phyloP scores from a whole-genome alignment of 2,113 vertebrate species.

The Pelecanus crispus region DNA sequence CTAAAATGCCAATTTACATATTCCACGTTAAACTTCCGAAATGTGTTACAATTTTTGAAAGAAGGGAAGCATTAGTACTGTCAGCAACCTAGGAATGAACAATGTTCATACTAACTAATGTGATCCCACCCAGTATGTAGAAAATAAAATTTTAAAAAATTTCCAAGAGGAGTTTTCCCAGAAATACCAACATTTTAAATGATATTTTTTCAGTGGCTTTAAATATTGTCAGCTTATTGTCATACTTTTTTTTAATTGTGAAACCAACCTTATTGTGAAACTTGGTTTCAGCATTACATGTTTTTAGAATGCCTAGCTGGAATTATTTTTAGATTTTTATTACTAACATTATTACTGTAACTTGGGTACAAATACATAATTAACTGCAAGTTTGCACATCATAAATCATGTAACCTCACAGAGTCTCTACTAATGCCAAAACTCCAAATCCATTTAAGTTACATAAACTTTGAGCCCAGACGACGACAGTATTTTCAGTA shows the following conservation, averaged over 20 bases:
- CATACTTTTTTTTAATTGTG: not conserved
- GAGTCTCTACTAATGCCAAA: not conserved
- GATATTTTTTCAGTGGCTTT: not conserved
- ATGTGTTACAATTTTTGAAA: constrained; percentile 31
- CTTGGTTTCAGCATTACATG: not conserved
- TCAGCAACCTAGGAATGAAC: not conserved
- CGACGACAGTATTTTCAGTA: not conserved
- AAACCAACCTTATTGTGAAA: not conserved
- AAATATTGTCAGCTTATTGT: not conserved
- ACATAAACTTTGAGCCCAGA: not conserved
- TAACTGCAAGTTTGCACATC: not conserved
- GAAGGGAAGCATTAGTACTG: constrained; percentile 4
- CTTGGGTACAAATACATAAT: not conserved
- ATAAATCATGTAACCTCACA: not conserved
- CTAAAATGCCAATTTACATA: constrained; percentile 57
- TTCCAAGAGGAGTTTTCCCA: not conserved
- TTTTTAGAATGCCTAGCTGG: not conserved
- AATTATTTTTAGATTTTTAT: constrained; percentile 19
- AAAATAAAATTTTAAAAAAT: constrained; percentile 8
- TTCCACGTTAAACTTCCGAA: constrained; percentile 29
- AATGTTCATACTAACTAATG: not conserved
- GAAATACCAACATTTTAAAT: not conserved
- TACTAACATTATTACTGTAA: not conserved
- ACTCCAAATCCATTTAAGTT: not conserved
- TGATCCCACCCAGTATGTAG: not conserved